Conservation (phyloP, 2,888 invertebrate species). For the Macrosiphum euphorbiae region DNA sequence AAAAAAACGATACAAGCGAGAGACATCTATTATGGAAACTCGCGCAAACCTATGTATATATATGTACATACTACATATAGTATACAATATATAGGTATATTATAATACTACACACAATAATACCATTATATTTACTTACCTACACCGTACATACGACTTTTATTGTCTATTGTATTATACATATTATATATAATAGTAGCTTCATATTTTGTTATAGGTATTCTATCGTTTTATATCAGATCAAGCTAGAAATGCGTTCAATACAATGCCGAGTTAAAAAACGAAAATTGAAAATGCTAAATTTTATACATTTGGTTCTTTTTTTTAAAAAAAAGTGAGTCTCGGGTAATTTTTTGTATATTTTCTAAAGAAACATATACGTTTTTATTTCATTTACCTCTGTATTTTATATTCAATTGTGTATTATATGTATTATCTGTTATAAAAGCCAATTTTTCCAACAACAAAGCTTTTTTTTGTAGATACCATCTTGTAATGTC, state of each 20-base stretch:
- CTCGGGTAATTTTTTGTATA: too few relatives aligned
- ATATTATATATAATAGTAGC: not conserved
- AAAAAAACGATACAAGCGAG: constrained; percentile 1
- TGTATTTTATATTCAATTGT: not conserved
- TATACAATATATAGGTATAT: not conserved
- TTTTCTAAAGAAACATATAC: not conserved
- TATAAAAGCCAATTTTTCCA: not conserved
- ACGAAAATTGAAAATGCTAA: not conserved
- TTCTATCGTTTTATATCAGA: not conserved
- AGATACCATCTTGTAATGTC: not conserved
- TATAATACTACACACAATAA: not conserved
- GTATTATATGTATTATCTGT: not conserved
- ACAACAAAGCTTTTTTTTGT: not conserved
- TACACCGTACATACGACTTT: not conserved
- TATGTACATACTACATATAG: too few relatives aligned
- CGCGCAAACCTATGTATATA: not conserved
- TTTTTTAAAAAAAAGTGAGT: too few relatives aligned
- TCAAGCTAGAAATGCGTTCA: not conserved
- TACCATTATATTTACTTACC: not conserved
- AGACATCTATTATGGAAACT: not conserved
- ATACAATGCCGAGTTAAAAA: not conserved
- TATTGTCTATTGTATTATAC: too few relatives aligned
- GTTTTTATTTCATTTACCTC: not conserved
- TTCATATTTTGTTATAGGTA: not conserved
- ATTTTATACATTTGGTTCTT: not conserved